A percentile compares a stretch with the other conserved stretches of the same genome.
Conservation (phyloP, 2,797 vertebrate genomes). For the Siniperca obscura region DNA sequence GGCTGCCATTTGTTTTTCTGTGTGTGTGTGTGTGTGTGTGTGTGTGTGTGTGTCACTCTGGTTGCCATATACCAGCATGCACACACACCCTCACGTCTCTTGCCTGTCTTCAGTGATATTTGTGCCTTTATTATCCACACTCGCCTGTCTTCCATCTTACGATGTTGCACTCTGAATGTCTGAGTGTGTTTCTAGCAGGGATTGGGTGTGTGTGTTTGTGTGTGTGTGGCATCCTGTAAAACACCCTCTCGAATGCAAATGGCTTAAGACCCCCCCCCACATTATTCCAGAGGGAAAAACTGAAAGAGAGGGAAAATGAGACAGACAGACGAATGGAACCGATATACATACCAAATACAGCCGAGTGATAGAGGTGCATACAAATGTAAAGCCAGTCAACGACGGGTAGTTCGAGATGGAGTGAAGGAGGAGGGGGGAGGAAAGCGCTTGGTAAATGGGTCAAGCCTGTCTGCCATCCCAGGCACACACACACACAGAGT, state of each 20-base stretch:
- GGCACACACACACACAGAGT: constrained; percentile 51
- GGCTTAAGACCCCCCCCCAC: no score
- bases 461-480: constrained; percentile 74
- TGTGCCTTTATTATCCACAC: constrained; percentile 24
- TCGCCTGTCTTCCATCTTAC: constrained; percentile 43
- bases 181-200: constrained; percentile 27
- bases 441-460: constrained; percentile 78
- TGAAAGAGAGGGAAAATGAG: constrained; percentile 35
- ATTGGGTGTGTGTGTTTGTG: neutral
- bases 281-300: constrained; percentile 26
- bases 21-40: neutral
- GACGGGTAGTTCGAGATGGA: constrained; percentile 36
- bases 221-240: constrained; percentile 14
- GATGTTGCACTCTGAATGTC: constrained; percentile 21
- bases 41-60: neutral
- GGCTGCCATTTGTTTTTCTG: neutral
- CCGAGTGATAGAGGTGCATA: constrained; percentile 46
- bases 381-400: constrained; percentile 57
- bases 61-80: neutral
- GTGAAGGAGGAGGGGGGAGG: constrained; percentile 36
- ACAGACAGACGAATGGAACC: constrained; percentile 35
- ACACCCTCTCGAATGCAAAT: constrained; percentile 44
- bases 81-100: constrained; percentile 6
- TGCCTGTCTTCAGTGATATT: constrained; percentile 6
- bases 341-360: constrained; percentile 39